A percentile compares a stretch with the other conserved stretches of the same genome.
Evolutionary conservation across 2,888 invertebrate species (phyloP).

Genomic region (Meghimatium bilineatum): DNA sequence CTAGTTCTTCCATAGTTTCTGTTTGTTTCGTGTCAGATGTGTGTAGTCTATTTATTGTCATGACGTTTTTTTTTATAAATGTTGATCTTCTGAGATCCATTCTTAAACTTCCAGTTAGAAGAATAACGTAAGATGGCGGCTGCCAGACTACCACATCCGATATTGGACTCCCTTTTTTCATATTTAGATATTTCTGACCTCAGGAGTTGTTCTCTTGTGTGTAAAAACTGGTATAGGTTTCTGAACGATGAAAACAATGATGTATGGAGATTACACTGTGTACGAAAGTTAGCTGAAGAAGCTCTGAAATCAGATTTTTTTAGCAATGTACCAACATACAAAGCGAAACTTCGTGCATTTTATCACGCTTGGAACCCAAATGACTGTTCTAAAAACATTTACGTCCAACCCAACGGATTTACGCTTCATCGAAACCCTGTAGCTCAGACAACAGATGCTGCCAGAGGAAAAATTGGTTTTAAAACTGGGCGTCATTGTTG

Average conservation of each 20-base stretch:
- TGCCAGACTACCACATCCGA: slow-evolving; percentile 67
- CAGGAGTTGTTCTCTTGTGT: slow-evolving; percentile 91
- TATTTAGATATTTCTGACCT: slow-evolving; percentile 91
- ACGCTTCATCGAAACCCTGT: slow-evolving; percentile 98
- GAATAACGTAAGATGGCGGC: slow-evolving; percentile 62
- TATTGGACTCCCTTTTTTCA: slow-evolving; percentile 82
- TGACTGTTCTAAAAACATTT: slow-evolving; percentile 97
- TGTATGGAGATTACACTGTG: slow-evolving; percentile 94
- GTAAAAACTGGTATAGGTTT: slow-evolving; percentile 93
- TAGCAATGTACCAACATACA: slow-evolving; percentile 91
- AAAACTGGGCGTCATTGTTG: slow-evolving; percentile 94
- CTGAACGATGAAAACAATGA: slow-evolving; percentile 95
- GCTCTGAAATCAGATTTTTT: slow-evolving; percentile 93
- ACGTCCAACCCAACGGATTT: slow-evolving; percentile 96
- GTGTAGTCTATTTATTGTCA: too few species aligned
- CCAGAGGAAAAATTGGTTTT: slow-evolving; percentile 90
- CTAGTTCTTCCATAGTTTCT: too few species aligned
- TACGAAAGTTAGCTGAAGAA: slow-evolving; percentile 90
- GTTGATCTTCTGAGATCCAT: too few species aligned
- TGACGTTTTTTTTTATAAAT: too few species aligned
- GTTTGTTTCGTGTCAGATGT: too few species aligned
- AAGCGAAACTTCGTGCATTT: slow-evolving; percentile 92
- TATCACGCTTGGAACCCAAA: slow-evolving; percentile 97
- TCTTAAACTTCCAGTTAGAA: neutral
- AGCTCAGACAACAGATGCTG: slow-evolving; percentile 97